A percentile compares a stretch with the other conserved stretches of the same genome.
Conservation (phyloP, 2,797 vertebrate genomes). For the Danio choprae region DNA sequence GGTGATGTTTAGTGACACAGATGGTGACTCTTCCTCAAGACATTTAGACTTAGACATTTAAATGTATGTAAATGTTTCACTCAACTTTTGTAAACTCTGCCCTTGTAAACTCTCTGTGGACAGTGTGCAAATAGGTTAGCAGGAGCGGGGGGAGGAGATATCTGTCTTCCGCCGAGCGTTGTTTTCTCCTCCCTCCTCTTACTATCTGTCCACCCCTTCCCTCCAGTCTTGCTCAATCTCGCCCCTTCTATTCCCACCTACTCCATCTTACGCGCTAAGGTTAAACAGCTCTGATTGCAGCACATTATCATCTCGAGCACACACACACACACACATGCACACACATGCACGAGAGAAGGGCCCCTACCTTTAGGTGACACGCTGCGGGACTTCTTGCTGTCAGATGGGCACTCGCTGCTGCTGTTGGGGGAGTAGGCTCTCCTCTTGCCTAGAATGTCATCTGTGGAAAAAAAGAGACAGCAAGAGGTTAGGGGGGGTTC, state of each 20-base stretch:
- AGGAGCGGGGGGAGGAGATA: conserved; percentile 37
- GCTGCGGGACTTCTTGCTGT: conserved; percentile 94
- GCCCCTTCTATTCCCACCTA: conserved; percentile 52
- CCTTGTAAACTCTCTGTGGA: conserved; percentile 14
- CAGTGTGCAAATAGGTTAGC: conserved; percentile 16
- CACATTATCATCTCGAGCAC: conserved; percentile 40
- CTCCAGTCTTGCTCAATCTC: conserved; percentile 33
- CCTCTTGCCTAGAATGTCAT: conserved; percentile 96
- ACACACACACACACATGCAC: conserved; percentile 32
- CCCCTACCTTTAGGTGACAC: conserved; percentile 92
- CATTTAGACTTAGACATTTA: neutral
- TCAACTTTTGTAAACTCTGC: neutral
- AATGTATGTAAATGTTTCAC: neutral
- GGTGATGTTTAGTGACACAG: neutral
- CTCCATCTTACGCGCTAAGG: conserved; percentile 51
- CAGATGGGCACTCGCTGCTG: conserved; percentile 92
- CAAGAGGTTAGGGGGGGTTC: conserved; percentile 46
- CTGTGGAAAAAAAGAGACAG: conserved; percentile 72
- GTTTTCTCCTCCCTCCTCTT: conserved; percentile 42
- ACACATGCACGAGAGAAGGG: conserved; percentile 8
- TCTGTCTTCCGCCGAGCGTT: conserved; percentile 31
- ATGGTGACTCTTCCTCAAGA: neutral
- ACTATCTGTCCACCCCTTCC: conserved; percentile 39
- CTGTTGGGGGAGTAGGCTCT: conserved; percentile 90
- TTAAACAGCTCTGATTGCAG: conserved; percentile 60